Percentiles rank a stretch among this genome's conserved stretches.
Conservation (phyloP, 1,140 invertebrate species). For the Pachypeltis micranthus region DNA sequence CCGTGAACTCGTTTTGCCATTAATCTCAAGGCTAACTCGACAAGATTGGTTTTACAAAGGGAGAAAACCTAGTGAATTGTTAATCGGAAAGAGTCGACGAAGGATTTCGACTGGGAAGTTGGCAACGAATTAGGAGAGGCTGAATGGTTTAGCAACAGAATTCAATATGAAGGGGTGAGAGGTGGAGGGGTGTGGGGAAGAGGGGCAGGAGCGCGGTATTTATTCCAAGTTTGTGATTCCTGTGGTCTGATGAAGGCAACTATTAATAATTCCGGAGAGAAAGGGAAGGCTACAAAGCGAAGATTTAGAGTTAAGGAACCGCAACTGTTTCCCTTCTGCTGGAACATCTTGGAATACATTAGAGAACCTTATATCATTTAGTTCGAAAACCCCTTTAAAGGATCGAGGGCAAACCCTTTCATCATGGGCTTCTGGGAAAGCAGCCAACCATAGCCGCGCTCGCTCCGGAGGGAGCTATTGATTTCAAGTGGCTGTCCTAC, state of each 20-base stretch:
- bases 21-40: no score
- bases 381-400: neutral
- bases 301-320: slow-evolving; percentile 16
- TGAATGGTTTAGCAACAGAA: slow-evolving; percentile 6
- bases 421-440: neutral
- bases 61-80: neutral
- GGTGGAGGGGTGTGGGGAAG: neutral
- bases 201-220: slow-evolving; percentile 8
- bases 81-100: neutral
- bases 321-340: slow-evolving; percentile 12
- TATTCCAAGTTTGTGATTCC: slow-evolving; percentile 16
- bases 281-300: slow-evolving; percentile 7
- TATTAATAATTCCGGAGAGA: slow-evolving; percentile 12
- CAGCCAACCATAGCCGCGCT: neutral
- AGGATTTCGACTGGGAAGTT: neutral
- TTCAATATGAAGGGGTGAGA: neutral
- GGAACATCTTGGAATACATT: slow-evolving; percentile 15
- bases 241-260: slow-evolving; percentile 11
- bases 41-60: neutral
- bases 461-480: neutral
- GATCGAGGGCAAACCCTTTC: neutral
- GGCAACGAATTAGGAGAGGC: slow-evolving; percentile 3
- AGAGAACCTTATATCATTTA: slow-evolving; percentile 13
- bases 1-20: no score
- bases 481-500: slow-evolving; percentile 6